phyloP scores from a whole-genome alignment of 2,113 vertebrate genomes.

The Tupaia tana region DNA sequence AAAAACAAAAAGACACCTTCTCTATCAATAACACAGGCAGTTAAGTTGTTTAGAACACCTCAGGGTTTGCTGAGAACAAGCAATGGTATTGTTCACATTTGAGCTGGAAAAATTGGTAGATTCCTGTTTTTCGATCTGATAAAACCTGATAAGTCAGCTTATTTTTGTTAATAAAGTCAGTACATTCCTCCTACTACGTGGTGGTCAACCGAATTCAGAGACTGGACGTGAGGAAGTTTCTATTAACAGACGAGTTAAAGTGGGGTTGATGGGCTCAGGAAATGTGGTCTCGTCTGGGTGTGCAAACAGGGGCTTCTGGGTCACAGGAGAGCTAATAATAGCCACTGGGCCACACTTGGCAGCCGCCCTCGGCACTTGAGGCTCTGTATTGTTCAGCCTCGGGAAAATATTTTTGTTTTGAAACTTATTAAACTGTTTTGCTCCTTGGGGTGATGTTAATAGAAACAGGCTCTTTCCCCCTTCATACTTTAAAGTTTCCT shows the following conservation, averaged over 20 bases:
- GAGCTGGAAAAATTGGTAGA: constrained; percentile 36
- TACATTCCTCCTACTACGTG: background rate
- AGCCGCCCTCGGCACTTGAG: background rate
- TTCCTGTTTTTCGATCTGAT: constrained; percentile 65
- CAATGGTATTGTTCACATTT: constrained; percentile 50
- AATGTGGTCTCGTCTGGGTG: constrained; percentile 13
- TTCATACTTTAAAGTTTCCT: constrained; percentile 49
- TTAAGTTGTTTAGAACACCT: constrained; percentile 9
- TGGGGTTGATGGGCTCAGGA: constrained; percentile 50
- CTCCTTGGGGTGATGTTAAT: background rate
- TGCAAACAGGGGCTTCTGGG: constrained; percentile 43
- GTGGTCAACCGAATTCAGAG: constrained; percentile 4
- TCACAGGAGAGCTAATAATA: constrained; percentile 55
- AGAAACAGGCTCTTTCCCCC: background rate
- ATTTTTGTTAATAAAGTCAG: constrained; percentile 52
- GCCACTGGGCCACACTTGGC: background rate
- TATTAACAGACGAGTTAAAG: constrained; percentile 47
- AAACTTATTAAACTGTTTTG: constrained; percentile 55
- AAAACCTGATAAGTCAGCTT: constrained; percentile 43
- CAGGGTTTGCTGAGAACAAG: constrained; percentile 33
- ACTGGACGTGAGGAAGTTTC: background rate
- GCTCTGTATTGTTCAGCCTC: constrained; percentile 30
- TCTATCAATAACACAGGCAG: background rate
- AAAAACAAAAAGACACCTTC: background rate
- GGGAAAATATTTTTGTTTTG: constrained; percentile 79